Base-by-base conservation (phyloP, 2,888 invertebrate species). In the Branchellion lobata region DNA sequence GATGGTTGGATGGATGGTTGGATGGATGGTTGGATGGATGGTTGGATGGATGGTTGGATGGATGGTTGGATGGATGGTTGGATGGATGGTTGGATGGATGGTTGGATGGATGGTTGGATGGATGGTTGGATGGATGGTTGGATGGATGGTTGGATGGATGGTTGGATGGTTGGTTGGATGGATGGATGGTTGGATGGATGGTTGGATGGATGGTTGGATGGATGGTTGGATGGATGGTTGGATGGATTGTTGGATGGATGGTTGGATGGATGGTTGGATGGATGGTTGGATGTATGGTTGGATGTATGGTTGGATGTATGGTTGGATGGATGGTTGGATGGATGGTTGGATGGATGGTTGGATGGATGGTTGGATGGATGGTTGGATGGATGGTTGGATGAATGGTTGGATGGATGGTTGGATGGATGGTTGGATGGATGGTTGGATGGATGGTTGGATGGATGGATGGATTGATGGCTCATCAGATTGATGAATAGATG, bases 181-280 rank as follows among this genome's bases (percentile, higher is more conserved):
- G 72, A 33, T 72, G 72, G 40, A 8, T 72, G 72, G 40, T 2
- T 72, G 72, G 40, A 65, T 40, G 29, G 29, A 72, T 72, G 72
- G 40, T 5, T 72, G 40, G 40, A 33, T 72, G 40, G 40, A 72
- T 72, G 72, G 40, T 5, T 72, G 72, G 40, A 72, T 2, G 34
- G 34, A 71, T 71, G 71, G 34, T 8, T 71, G 71, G 34, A 71
- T 31, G 29, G 34, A 71, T 27, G 40, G 40, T 8, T 40, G 40
- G 40, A 40, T 40, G 40, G 40, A 40, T 40, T 5, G 40, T 8
- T 40, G 34, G 34, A 71, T 71, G 34, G 34, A 71, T 71, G 71
- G 34, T 24, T 71, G n/a, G 34, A 71, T 71, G 71, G 71, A 71
- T 71, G 71, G 34, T 24, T 71, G 71, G 34, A 71, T 71, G 71